These are phyloP conservation scores for Limnodromus scolopaceus DNA, from an alignment of 2,797 vertebrate genomes.

Conservation along the genomic window DNA sequence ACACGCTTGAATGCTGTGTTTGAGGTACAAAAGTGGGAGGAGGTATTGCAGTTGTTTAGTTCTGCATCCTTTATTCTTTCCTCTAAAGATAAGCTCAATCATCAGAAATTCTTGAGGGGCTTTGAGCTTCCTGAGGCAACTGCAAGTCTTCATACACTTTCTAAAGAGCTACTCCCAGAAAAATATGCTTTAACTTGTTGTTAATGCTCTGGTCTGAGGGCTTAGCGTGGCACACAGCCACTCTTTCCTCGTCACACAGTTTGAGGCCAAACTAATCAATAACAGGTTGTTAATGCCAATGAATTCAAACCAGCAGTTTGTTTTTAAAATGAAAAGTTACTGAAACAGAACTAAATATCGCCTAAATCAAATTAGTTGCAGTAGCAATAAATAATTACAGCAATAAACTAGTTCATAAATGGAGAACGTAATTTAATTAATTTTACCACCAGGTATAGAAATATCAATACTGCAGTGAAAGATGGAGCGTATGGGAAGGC, in stretches of 20 bases:
- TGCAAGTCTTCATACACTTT: background rate
- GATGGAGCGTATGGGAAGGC: background rate
- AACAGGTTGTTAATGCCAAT: conserved; percentile 29
- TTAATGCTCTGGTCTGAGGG: background rate
- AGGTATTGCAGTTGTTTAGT: background rate
- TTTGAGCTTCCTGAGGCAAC: background rate
- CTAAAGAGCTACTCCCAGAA: background rate
- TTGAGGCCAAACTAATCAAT: conserved; percentile 57
- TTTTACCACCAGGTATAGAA: background rate
- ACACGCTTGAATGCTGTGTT: background rate
- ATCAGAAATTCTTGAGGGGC: background rate
- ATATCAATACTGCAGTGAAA: background rate
- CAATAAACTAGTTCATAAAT: conserved; percentile 24
- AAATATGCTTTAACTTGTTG: background rate
- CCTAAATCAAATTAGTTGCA: conserved; percentile 23
- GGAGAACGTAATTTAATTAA: conserved; percentile 41
- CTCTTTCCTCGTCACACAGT: background rate
- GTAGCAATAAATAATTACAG: conserved; percentile 50
- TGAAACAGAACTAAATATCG: conserved; percentile 58
- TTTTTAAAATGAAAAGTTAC: conserved; percentile 45
- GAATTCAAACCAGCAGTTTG: conserved; percentile 35
- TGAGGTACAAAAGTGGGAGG: background rate
- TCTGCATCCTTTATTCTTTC: background rate
- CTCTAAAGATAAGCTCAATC: background rate
- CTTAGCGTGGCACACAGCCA: background rate